Conservation (phyloP, 2,888 invertebrate genomes). For the Palloptera scutellata region DNA sequence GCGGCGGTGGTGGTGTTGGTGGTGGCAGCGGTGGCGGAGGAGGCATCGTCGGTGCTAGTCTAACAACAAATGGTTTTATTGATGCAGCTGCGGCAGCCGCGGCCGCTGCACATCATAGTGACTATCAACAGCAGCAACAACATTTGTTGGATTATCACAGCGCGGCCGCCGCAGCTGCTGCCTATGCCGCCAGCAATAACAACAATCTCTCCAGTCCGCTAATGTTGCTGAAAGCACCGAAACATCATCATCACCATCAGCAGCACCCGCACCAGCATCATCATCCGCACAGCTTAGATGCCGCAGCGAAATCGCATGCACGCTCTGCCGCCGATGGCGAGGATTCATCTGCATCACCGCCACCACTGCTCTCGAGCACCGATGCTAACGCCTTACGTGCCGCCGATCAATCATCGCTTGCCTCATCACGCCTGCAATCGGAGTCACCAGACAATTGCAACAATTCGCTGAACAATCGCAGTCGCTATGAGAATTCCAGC, state of each 20-base stretch:
- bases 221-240: conserved; percentile 51
- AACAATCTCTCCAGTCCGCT: conserved; percentile 50
- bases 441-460: conserved; percentile 60
- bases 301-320: conserved; percentile 41
- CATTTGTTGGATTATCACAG: conserved; percentile 57
- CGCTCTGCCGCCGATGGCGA: conserved; percentile 56
- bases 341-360: conserved; percentile 60
- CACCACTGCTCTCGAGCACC: conserved; percentile 43
- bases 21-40: conserved; percentile 42
- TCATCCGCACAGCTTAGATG: conserved; percentile 14
- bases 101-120: conserved; percentile 39
- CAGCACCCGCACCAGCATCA: conserved; percentile 37
- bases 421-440: conserved; percentile 59
- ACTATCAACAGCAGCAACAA: conserved; percentile 55
- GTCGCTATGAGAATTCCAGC: conserved; percentile 60
- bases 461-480: conserved; percentile 46
- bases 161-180: conserved; percentile 55
- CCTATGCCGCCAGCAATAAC: conserved; percentile 54
- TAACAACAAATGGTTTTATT: conserved; percentile 39
- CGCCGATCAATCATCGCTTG: conserved; percentile 43
- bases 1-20: conserved; percentile 4
- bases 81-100: conserved; percentile 48
- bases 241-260: conserved; percentile 37
- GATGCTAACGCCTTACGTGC: conserved; percentile 31
- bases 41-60: conserved; percentile 23